Percentiles rank a stretch among this genome's conserved stretches.
Conservation (phyloP, 2,113 vertebrate genomes). For the Nothocercus julius region DNA sequence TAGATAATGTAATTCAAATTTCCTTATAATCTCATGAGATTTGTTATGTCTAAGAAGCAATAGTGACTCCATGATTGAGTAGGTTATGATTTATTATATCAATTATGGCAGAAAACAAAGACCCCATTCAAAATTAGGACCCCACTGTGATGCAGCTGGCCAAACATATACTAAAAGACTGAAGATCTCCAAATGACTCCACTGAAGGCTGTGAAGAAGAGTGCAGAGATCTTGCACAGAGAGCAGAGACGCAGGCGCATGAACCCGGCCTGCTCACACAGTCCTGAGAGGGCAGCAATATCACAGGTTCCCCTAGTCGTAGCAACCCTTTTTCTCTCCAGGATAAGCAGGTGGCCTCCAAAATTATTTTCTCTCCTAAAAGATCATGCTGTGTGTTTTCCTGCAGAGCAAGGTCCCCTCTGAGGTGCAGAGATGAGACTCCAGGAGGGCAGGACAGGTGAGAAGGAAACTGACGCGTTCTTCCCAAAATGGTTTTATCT, state of each 20-base stretch:
- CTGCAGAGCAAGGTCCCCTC: neutral
- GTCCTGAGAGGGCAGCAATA: neutral
- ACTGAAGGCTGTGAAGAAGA: neutral
- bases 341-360: neutral
- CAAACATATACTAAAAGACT: neutral
- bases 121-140: slow-evolving; percentile 8
- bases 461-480: neutral
- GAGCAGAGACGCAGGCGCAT: neutral
- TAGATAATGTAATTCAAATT: neutral
- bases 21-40: neutral
- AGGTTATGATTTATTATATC: neutral
- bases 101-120: neutral
- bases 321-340: neutral
- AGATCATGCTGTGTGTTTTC: neutral
- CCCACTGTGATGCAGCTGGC: neutral
- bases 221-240: neutral
- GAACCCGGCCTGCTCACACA: rapidly evolving
- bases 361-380: neutral
- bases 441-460: neutral
- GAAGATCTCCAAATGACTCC: neutral
- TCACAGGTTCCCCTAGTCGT: neutral
- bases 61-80: neutral
- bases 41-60: neutral
- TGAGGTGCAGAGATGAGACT: neutral
- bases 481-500: neutral